Base-by-base conservation (phyloP, 2,888 invertebrate species). In the Psococerastis gibbosa region DNA sequence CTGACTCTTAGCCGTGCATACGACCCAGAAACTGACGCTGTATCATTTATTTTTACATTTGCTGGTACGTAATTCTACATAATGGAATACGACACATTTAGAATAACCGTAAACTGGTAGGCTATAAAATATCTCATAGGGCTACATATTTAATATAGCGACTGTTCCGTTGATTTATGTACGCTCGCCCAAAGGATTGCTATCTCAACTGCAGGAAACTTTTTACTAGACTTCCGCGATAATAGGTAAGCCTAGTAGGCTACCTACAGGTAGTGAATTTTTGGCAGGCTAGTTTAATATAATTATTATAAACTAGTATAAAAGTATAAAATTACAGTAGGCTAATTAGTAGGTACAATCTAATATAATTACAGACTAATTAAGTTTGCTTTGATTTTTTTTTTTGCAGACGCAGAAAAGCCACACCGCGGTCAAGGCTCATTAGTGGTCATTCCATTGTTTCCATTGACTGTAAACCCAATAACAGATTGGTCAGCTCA, bases 1-100 rank as follows among this genome's bases (percentile, higher is more conserved):
- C 65, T 91, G 44, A 68, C 70, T 11, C 69, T 88, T 46, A 82
- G 76, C 54, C 69, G 85, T 42, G 71, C 77, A 11, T 91, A 78
- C 59, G 73, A 79, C 53, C 69, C 74, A 16, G 67, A 66, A 13
- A 72, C 65, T 54, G 89, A 91, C 61, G 83, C 78, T 5, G 66
- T 91, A 35, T 83, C 83, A 32, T 76, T 89, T 52, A 79, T 88
- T 45, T 87, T 89, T 57, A 78, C 78, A 41, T 75, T 84, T 17
- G 69, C 73, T 55, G 82, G 81, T 69, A 61, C 51, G 58, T 48
- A 43, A 35, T 27, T 27, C 27, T 27, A n/a, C n/a, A n/a, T n/a
- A n/a, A n/a, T n/a, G n/a, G n/a, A n/a, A 31, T 16, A 32, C 34
- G 27, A 44, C 22, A 48, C 43, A 43, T n/a, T n/a, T n/a, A n/a